Conservation (phyloP, 2,113 vertebrate species). For the Chionomys nivalis region DNA sequence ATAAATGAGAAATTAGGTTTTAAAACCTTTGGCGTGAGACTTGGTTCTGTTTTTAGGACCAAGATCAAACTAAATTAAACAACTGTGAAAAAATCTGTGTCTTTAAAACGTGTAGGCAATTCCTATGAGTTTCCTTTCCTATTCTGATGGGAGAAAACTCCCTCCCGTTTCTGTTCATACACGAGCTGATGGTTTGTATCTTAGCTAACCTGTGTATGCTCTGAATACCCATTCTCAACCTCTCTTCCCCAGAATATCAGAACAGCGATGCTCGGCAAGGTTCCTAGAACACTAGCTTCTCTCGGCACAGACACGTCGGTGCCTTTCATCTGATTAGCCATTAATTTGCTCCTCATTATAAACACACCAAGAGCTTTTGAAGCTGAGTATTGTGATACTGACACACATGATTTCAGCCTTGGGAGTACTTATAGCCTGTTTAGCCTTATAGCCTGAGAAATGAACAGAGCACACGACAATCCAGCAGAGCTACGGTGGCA, state of each 20-base stretch:
- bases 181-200: neutral
- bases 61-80: neutral
- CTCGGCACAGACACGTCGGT: neutral
- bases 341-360: neutral
- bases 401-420: neutral
- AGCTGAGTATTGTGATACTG: neutral
- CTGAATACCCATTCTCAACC: neutral
- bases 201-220: neutral
- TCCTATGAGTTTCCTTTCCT: neutral
- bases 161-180: neutral
- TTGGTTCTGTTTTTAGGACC: neutral
- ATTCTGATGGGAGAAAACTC: neutral
- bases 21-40: neutral
- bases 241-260: neutral
- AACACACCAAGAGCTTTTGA: neutral
- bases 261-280: rapidly evolving
- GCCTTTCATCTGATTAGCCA: neutral
- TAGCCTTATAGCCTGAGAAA: neutral
- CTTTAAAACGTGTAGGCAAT: neutral
- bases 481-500: no score
- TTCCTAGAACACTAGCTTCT: neutral
- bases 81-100: neutral
- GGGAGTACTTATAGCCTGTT: neutral
- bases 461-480: neutral
- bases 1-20: neutral